Evolutionary conservation across 2,113 vertebrate species (phyloP).

Genomic region (Nycticryphes semicollaris): DNA sequence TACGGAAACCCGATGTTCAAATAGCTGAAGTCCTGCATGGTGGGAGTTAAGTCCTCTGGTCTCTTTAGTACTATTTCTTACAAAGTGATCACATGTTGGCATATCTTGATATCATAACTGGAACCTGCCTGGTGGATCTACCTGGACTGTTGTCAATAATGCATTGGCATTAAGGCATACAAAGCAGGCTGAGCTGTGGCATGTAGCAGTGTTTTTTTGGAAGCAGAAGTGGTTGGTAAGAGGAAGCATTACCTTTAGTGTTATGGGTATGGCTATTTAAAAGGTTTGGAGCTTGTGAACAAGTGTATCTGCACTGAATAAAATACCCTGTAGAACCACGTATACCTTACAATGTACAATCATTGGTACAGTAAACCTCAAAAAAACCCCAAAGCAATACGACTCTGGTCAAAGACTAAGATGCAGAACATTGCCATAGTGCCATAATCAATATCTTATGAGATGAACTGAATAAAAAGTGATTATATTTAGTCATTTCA

Average conservation of each 20-base stretch:
- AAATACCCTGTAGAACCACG: not conserved
- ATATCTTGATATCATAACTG: not conserved
- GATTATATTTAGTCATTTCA: not conserved
- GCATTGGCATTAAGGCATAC: fast-evolving
- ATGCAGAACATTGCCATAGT: not conserved
- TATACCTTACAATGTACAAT: not conserved
- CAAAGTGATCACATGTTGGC: not conserved
- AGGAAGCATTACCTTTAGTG: not conserved
- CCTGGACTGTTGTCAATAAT: not conserved
- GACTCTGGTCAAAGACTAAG: not conserved
- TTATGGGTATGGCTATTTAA: not conserved
- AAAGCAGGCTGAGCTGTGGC: not conserved
- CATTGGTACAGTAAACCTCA: not conserved
- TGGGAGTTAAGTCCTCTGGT: not conserved
- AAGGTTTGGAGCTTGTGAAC: not conserved
- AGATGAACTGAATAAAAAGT: not conserved
- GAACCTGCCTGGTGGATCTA: not conserved
- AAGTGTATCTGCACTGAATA: not conserved
- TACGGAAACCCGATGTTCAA: not conserved
- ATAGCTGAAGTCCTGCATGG: not conserved
- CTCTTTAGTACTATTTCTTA: not conserved
- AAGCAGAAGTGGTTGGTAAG: not conserved
- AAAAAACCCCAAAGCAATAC: not conserved
- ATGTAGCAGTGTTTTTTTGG: not conserved
- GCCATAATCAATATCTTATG: not conserved